These are phyloP conservation scores for Hoplodrina blanda DNA, from an alignment of 2,888 invertebrate genomes.

Conservation along the genomic window DNA sequence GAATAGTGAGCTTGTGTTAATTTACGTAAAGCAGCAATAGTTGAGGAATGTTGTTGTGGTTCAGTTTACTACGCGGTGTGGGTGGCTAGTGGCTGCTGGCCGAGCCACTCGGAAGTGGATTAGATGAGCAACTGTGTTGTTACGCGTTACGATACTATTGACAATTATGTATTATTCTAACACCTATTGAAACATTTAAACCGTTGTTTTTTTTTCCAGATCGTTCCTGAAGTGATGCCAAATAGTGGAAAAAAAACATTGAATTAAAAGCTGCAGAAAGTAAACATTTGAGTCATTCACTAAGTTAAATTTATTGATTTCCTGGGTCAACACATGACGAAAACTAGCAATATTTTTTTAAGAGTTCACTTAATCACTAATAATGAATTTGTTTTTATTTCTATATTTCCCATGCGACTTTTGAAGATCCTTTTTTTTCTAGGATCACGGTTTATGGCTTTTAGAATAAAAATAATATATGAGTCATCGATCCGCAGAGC, in stretches of 20 bases:
- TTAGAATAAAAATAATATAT: slow-evolving; percentile 22
- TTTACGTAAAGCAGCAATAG: slow-evolving; percentile 52
- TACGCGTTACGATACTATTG: slow-evolving; percentile 62
- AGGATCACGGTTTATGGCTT: background rate
- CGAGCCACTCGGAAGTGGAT: slow-evolving; percentile 74
- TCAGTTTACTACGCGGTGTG: slow-evolving; percentile 76
- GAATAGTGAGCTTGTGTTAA: slow-evolving; percentile 47
- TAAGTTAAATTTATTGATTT: slow-evolving; percentile 24
- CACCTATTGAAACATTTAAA: slow-evolving; percentile 34
- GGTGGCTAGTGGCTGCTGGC: slow-evolving; percentile 56
- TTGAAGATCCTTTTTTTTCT: slow-evolving; percentile 1
- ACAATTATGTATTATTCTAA: slow-evolving; percentile 49
- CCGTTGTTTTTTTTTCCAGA: slow-evolving; percentile 29
- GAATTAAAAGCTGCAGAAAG: slow-evolving; percentile 18
- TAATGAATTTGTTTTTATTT: background rate
- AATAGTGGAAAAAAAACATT: slow-evolving; percentile 27
- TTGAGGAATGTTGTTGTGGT: slow-evolving; percentile 74
- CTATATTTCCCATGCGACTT: background rate
- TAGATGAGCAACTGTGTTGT: slow-evolving; percentile 68
- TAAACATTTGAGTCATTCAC: slow-evolving; percentile 31
- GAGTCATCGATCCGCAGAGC: slow-evolving; percentile 16
- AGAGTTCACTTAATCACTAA: background rate
- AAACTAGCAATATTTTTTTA: background rate
- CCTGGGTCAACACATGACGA: background rate
- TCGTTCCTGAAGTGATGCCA: slow-evolving; percentile 47